Evolutionary conservation across 2,797 vertebrate genomes (phyloP), one percentile per base, ranked within the genome.

Genomic region (Rhynchotus rufescens): DNA sequence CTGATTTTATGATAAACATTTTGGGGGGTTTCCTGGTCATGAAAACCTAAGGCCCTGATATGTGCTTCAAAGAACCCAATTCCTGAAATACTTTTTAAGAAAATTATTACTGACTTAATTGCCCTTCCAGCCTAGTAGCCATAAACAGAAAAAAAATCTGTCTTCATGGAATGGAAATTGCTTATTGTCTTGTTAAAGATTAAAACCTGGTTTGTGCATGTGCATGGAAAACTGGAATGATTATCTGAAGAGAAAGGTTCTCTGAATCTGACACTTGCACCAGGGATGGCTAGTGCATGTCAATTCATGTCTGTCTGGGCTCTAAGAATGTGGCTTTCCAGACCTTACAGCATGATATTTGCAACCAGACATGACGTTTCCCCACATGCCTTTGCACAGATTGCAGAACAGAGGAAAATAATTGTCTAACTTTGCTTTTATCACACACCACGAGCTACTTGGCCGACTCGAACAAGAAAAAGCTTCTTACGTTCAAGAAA

Each of bases 351-450:
- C 54, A 75, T 20, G 26, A 44, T 30, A 44, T 59, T 89, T 47
- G 44, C 80, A 61, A 84, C 64, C 86, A 92, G 86, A 90, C 71
- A 26, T 88, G 94, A 89, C 45, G 54, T 95, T 93, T 86, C 34
- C 84, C 61, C 79, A 20, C 84, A 16, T 80, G 67, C 67, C 69
- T 57, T 67, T 23, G 26, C 86, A 71, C 64, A 90, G 88, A 85
- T 94, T 94, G 90, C 93, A 89, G 86, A 94, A 74, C 74, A 92
- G 84, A 90, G 64, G 67, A 73, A 36, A 93, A 88, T 86, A 93
- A 95, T 90, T 93, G 94, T 80, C 74, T 92, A 64, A 64, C 80
- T 88, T 94, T 79, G 82, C 86, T 87, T 94, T 89, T 94, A 52
- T 92, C 94, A 89, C 82, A 86, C 60, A 67, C 82, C 84, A 86